Percentiles rank a stretch among this genome's conserved stretches.
phyloP scores from a whole-genome alignment of 2,113 vertebrate genomes.

The Hystrix brachyura region DNA sequence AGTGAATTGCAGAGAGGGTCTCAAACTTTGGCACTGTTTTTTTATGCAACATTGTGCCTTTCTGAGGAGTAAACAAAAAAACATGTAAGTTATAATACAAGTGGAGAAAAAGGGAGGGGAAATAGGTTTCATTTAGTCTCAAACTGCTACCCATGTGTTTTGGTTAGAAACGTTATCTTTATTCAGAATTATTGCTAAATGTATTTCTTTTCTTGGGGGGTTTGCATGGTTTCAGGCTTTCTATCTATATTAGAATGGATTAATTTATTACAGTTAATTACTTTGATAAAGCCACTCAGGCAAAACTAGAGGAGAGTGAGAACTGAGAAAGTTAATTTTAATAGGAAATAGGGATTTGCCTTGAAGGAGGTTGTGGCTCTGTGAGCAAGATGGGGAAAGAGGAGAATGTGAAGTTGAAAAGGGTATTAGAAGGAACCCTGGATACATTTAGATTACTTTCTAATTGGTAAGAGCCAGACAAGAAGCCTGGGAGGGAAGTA shows the following conservation, averaged over 20 bases:
- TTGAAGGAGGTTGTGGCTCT: constrained; percentile 3
- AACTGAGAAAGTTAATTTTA: constrained; percentile 58
- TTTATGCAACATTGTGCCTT: not conserved
- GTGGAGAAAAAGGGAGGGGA: not conserved
- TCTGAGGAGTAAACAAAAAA: not conserved
- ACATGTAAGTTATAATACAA: not conserved
- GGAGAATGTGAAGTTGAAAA: not conserved
- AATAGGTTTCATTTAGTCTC: not conserved
- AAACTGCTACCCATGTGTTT: not conserved
- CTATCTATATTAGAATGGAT: not conserved
- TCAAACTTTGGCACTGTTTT: not conserved
- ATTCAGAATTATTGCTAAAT: constrained; percentile 26
- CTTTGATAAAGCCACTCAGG: constrained; percentile 17
- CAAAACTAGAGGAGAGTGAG: not conserved
- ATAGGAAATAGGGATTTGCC: constrained; percentile 71
- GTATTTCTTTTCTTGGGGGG: not conserved
- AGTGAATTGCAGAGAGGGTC: not conserved
- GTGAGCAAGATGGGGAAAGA: not conserved
- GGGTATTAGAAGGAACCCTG: not conserved
- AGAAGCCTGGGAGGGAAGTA: not conserved
- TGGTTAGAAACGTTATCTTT: constrained; percentile 36
- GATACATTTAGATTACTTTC: not conserved
- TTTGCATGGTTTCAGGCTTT: constrained; percentile 16
- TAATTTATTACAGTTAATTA: constrained; percentile 29
- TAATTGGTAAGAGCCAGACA: not conserved